Evolutionary conservation across 1,140 invertebrate species (phyloP).

Genomic region (Monomorium pharaonis): DNA sequence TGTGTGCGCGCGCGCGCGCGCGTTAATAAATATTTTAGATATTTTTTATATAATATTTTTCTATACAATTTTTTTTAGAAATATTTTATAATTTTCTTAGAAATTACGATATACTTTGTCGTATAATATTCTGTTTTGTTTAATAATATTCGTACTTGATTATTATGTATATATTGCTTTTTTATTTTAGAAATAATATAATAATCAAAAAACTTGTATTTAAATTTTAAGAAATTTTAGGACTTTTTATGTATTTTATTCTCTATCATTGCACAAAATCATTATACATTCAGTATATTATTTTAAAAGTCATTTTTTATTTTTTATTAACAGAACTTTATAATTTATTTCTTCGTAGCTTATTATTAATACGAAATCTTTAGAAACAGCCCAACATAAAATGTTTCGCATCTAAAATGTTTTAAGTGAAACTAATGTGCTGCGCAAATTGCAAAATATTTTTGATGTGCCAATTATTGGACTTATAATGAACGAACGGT

Average conservation of each 20-base stretch:
- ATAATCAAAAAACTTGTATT: background rate
- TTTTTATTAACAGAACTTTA: background rate
- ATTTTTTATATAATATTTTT: background rate
- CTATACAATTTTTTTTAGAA: background rate
- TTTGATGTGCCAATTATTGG: background rate
- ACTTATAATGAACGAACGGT: background rate
- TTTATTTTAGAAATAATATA: background rate
- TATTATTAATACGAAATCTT: background rate
- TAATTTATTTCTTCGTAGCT: background rate
- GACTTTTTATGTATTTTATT: background rate
- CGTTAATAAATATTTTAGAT: background rate
- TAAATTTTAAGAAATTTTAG: background rate
- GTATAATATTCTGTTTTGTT: background rate
- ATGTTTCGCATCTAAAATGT: background rate
- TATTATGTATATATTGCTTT: background rate
- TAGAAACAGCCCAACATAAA: background rate
- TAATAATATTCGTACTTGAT: background rate
- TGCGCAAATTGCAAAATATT: background rate
- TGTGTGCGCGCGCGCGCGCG: too few species aligned
- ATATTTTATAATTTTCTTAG: background rate
- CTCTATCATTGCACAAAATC: background rate
- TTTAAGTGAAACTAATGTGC: background rate
- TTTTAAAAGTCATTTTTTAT: background rate
- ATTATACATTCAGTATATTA: background rate
- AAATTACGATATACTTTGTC: background rate